These are phyloP conservation scores for Drosophila gaucha DNA, from an alignment of 2,888 invertebrate genomes.

Conservation along the genomic window DNA sequence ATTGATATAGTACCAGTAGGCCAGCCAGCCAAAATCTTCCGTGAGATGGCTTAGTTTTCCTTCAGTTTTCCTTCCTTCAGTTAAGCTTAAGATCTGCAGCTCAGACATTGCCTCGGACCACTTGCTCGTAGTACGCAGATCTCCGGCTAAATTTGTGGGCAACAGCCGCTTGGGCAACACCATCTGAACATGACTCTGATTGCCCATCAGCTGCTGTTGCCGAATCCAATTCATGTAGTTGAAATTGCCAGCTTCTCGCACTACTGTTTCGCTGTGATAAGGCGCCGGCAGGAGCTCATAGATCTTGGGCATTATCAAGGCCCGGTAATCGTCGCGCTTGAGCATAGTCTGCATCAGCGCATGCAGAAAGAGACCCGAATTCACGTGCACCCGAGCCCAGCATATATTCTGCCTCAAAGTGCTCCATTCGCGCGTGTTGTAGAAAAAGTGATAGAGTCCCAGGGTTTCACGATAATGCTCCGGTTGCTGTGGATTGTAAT, in stretches of 20 bases:
- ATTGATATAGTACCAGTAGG: constrained; percentile 82
- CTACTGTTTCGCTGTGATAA: constrained; percentile 89
- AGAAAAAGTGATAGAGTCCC: constrained; percentile 86
- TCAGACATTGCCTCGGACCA: constrained; percentile 61
- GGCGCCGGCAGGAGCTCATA: constrained; percentile 91
- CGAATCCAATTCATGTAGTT: constrained; percentile 54
- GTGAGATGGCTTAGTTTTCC: constrained; percentile 85
- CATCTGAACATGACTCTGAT: constrained; percentile 8
- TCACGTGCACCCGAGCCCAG: constrained; percentile 89
- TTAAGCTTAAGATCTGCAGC: constrained; percentile 43
- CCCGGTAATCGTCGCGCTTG: constrained; percentile 88
- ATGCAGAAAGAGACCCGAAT: constrained; percentile 90
- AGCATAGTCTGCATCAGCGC: constrained; percentile 88
- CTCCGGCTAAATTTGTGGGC: constrained; percentile 32
- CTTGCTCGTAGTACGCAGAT: constrained; percentile 35
- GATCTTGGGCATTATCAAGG: constrained; percentile 88
- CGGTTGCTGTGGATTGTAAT: constrained; percentile 30
- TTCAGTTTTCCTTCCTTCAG: neutral
- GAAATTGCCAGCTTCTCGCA: constrained; percentile 87
- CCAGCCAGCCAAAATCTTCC: constrained; percentile 88
- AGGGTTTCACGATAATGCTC: constrained; percentile 44
- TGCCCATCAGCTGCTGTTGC: neutral
- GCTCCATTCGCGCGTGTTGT: constrained; percentile 87
- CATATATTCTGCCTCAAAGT: constrained; percentile 86
- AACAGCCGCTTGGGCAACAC: constrained; percentile 29